Base-by-base conservation (phyloP, 2,113 vertebrate genomes). In the Alexandromys fortis region DNA sequence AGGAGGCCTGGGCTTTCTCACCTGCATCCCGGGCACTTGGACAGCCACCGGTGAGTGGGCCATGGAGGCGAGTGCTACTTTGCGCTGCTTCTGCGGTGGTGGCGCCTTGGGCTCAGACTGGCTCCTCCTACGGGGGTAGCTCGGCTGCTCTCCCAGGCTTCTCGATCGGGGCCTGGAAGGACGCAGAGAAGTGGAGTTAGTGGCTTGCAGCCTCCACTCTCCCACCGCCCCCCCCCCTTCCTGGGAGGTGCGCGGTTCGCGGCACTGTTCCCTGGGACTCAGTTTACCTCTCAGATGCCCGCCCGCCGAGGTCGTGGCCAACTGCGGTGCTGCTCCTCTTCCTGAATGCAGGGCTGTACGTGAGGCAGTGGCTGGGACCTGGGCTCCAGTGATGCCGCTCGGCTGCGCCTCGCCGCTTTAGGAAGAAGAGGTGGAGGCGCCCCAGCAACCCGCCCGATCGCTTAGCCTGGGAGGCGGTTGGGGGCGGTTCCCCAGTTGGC, bases 11-110 rank as follows among this genome's bases (percentile, higher is more conserved):
- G 96, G 90, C 97, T 93, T 93, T 95, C 99, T 99, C 98, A 99
- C 99, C 99, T 99, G 99, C 99, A 99, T 99, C 97, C 99, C 99
- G 85, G 99, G 99, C 98, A 99, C 99, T 98, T 99, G 98, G 94
- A 99, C 98, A 28, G 98, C 98, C 90, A 99, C 99, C 86, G 99
- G 99, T 91, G 99, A 99, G 96, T 99, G 99, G 97, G 99, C 99
- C 99, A 99, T 99, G 98, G 95, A 97, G 95, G 96, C 96, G 83
- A 90, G 65, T 17, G 93, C 92, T 30, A 96, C 97, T 97, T 91
- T 79, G 76, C 87, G 5, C 85, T 22, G 97, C 97, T 96, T 89
- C 90, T n/a, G 97, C 88, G 81, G 96, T 89, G 73, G 96, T 90
- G 97, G 97, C 95, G 91, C 97, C 92, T 95, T 22, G 94, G 79